These are phyloP conservation scores for Callinectes sapidus DNA, from an alignment of 2,888 invertebrate species.

Conservation along the genomic window DNA sequence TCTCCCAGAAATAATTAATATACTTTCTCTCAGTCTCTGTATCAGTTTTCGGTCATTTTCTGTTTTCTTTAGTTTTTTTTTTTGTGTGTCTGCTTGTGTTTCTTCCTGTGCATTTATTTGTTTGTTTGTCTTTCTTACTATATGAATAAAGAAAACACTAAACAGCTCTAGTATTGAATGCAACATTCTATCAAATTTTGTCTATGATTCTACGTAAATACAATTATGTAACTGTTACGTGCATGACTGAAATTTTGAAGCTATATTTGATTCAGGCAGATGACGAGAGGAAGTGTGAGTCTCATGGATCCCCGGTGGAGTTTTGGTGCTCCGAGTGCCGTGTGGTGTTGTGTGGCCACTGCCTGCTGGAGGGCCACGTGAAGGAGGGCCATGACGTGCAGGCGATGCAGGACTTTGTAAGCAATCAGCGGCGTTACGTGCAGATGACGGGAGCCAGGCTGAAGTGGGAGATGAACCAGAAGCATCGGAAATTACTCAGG, in stretches of 20 bases:
- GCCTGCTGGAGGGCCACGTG: slow-evolving; percentile 47
- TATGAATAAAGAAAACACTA: neutral
- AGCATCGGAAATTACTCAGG: neutral
- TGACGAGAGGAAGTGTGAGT: neutral
- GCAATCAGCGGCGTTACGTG: neutral
- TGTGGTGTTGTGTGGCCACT: slow-evolving; percentile 49
- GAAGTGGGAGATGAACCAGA: neutral
- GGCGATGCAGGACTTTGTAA: neutral
- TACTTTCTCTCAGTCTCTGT: neutral
- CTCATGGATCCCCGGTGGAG: slow-evolving; percentile 32
- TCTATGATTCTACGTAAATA: neutral
- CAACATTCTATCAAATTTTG: neutral
- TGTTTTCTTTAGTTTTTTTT: neutral
- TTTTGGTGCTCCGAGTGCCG: slow-evolving; percentile 58
- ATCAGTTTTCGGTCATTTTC: neutral
- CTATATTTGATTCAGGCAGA: neutral
- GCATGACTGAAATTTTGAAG: neutral
- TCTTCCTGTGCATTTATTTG: neutral
- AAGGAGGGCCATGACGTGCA: slow-evolving; percentile 31
- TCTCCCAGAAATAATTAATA: neutral
- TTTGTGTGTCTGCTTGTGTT: neutral
- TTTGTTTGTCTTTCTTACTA: too few relatives aligned
- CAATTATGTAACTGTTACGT: neutral
- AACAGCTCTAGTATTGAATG: too few relatives aligned
- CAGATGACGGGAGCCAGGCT: neutral